Evolutionary conservation across 2,888 invertebrate species (phyloP).

Genomic region (Sipunculus nudus): DNA sequence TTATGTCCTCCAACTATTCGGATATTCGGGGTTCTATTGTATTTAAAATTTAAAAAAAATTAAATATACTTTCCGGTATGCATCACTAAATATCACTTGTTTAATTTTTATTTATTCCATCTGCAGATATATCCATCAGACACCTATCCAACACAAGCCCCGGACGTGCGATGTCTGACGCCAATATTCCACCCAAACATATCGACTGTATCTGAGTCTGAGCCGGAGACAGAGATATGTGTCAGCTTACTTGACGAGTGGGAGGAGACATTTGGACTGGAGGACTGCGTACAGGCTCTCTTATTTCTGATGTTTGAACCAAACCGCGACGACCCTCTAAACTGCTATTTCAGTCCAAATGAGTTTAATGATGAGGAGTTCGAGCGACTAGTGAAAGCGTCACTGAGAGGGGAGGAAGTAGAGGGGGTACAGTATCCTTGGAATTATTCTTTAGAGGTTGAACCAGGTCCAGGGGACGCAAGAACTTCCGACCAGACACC

Average conservation of each 20-base stretch:
- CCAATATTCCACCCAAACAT: conserved; percentile 96
- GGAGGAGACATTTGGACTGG: conserved; percentile 43
- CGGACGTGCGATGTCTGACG: conserved; percentile 94
- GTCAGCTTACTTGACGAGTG: conserved; percentile 52
- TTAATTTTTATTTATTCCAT: too few species aligned
- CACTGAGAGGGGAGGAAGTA: conserved; percentile 45
- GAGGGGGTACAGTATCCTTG: conserved; percentile 31
- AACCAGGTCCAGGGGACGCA: too few species aligned
- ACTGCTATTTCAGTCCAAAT: conserved; percentile 36
- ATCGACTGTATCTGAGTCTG: too few species aligned
- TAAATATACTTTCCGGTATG: too few species aligned
- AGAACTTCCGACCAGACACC: too few species aligned
- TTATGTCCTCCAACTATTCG: too few species aligned
- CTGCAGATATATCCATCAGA: too few species aligned
- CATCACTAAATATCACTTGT: too few species aligned
- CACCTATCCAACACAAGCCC: conserved; percentile 96
- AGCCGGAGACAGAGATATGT: too few species aligned
- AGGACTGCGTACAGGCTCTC: conserved; percentile 51
- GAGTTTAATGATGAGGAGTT: conserved; percentile 33
- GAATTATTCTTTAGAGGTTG: conserved; percentile 5
- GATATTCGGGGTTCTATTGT: too few species aligned
- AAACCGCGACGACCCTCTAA: conserved; percentile 49
- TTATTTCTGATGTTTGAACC: conserved; percentile 55
- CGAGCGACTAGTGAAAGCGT: conserved; percentile 40
- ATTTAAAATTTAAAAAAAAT: too few species aligned